Conservation (phyloP, 1,140 invertebrate species). For the Saxidomus purpurata region DNA sequence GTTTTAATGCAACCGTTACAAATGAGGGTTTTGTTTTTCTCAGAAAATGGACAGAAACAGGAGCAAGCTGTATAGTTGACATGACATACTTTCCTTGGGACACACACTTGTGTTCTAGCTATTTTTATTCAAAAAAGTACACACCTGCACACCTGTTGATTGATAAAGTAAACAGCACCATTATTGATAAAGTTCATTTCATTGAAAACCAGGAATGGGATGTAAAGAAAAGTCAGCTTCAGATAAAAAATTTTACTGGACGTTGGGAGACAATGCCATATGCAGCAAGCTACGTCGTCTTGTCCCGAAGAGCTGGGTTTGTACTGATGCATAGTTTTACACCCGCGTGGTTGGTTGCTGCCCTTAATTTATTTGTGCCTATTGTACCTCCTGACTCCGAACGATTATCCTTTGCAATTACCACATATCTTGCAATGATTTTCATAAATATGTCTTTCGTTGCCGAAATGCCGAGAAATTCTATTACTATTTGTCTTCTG, state of each 20-base stretch:
- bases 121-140: not conserved
- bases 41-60: not conserved
- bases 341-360: not conserved
- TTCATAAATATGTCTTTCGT: not conserved
- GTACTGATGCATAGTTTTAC: not conserved
- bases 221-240: not conserved
- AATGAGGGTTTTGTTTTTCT: not conserved
- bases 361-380: not conserved
- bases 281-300: not conserved
- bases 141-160: not conserved
- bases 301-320: not conserved
- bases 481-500: not conserved
- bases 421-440: not conserved
- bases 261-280: too few species aligned
- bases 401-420: constrained; percentile 1
- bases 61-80: not conserved
- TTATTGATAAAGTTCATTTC: not conserved
- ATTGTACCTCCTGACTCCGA: not conserved
- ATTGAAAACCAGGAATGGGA: not conserved
- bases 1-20: not conserved
- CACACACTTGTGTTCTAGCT: not conserved
- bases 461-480: not conserved
- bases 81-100: not conserved
- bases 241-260: not conserved
- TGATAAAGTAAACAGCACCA: not conserved